phyloP scores from a whole-genome alignment of 1,140 invertebrate species.

The Protaetia brevitarsis region DNA sequence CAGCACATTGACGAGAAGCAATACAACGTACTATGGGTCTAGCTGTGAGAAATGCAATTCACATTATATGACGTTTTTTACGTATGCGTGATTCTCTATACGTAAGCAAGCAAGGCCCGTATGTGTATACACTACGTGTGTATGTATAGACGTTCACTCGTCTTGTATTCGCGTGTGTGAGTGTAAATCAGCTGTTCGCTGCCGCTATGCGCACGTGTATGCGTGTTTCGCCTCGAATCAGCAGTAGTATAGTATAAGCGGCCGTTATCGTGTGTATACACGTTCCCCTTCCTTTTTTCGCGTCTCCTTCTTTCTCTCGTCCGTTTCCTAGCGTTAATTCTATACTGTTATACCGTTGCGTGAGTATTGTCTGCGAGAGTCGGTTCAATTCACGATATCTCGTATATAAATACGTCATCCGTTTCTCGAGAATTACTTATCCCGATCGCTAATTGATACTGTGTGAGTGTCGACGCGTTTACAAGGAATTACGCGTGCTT shows the following conservation, averaged over 20 bases:
- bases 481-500: too few relatives aligned
- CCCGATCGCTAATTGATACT: too few relatives aligned
- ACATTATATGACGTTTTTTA: slow-evolving; percentile 11
- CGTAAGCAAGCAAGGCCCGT: too few relatives aligned
- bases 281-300: not conserved
- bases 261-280: slow-evolving; percentile 3
- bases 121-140: not conserved
- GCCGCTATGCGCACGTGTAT: not conserved
- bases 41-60: slow-evolving; percentile 15
- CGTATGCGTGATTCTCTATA: not conserved
- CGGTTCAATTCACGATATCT: not conserved
- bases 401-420: too few relatives aligned
- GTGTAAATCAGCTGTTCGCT: not conserved
- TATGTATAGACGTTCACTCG: not conserved
- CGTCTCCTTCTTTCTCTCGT: not conserved
- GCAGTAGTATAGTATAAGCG: too few relatives aligned
- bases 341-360: not conserved
- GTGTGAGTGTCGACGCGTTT: too few relatives aligned
- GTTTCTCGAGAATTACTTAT: not conserved
- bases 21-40: not conserved
- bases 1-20: not conserved
- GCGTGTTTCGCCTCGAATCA: too few relatives aligned
- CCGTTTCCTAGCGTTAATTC: not conserved
- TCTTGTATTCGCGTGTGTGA: too few relatives aligned
- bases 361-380: not conserved